Conservation (phyloP, 37 sponge, comb jelly and placozoan genomes). For the Chondrosia reniformis region DNA sequence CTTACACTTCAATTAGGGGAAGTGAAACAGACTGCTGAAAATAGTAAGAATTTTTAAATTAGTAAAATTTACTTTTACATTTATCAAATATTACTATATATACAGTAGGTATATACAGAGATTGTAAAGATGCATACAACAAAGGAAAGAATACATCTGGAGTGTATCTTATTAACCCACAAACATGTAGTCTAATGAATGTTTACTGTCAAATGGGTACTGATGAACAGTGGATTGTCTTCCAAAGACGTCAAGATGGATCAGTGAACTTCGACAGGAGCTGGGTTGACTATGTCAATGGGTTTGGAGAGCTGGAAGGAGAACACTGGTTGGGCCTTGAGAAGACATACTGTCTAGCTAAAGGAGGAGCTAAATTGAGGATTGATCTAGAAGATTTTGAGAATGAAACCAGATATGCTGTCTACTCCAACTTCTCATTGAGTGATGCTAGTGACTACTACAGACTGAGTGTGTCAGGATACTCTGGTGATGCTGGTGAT, state of each 20-base stretch:
- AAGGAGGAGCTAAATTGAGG: background rate
- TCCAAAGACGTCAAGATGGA: constrained; percentile 36
- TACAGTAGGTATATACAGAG: no score
- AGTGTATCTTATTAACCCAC: constrained; percentile 6
- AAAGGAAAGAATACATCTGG: background rate
- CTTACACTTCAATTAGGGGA: no score
- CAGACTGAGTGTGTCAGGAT: constrained; percentile 16
- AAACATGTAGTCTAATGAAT: background rate
- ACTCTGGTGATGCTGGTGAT: constrained; percentile 20
- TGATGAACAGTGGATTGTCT: constrained; percentile 15
- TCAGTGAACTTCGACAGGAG: constrained; percentile 23
- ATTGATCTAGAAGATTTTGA: background rate
- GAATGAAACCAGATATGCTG: constrained; percentile 11
- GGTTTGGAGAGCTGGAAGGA: constrained; percentile 24
- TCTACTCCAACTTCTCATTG: constrained; percentile 14
- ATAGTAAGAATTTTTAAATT: no score
- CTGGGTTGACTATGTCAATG: constrained; percentile 31
- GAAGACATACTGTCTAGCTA: constrained; percentile 10
- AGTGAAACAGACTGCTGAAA: no score
- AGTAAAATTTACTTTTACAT: no score
- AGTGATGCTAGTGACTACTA: constrained; percentile 16
- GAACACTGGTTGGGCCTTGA: constrained; percentile 34
- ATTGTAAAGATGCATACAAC: background rate
- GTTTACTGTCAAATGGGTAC: constrained; percentile 19
- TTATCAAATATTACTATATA: no score